These are phyloP conservation scores for Ligdia adustata DNA, from an alignment of 2,888 invertebrate genomes.

Conservation along the genomic window DNA sequence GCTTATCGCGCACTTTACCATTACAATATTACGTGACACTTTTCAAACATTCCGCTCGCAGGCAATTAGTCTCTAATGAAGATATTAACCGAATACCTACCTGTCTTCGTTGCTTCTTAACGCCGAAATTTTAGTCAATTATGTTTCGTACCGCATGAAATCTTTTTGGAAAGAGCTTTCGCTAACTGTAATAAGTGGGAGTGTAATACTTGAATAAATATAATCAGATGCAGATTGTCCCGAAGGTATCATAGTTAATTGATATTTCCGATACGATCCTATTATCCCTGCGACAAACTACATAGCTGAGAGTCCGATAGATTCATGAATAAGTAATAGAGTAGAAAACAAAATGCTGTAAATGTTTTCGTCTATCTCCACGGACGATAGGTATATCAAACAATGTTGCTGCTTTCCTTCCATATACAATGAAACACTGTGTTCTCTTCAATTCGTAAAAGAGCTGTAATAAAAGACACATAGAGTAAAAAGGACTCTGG, in stretches of 20 bases:
- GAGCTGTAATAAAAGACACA: too few relatives aligned
- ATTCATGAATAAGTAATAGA: conserved; percentile 41
- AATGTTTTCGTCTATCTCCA: conserved; percentile 36
- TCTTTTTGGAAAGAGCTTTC: conserved; percentile 10
- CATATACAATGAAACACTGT: conserved; percentile 32
- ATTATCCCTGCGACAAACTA: conserved; percentile 53
- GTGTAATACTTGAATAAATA: too few relatives aligned
- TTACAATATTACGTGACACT: conserved; percentile 62
- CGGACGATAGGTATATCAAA: conserved; percentile 36
- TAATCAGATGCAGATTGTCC: too few relatives aligned
- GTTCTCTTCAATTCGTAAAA: neutral
- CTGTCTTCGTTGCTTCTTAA: conserved; percentile 14
- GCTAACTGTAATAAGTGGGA: conserved; percentile 17
- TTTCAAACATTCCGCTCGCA: conserved; percentile 38
- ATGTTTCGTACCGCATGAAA: conserved; percentile 14
- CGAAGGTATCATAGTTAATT: conserved; percentile 54
- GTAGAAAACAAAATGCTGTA: conserved; percentile 42
- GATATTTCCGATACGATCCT: conserved; percentile 56
- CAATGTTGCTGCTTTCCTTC: conserved; percentile 39
- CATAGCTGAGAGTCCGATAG: conserved; percentile 34
- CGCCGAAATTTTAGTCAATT: conserved; percentile 12
- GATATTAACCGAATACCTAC: conserved; percentile 25
- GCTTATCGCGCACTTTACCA: conserved; percentile 62
- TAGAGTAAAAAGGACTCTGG: neutral
- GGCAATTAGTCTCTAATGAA: conserved; percentile 32